phyloP scores from a whole-genome alignment of 2,888 invertebrate genomes.

The Diarsia brunnea region DNA sequence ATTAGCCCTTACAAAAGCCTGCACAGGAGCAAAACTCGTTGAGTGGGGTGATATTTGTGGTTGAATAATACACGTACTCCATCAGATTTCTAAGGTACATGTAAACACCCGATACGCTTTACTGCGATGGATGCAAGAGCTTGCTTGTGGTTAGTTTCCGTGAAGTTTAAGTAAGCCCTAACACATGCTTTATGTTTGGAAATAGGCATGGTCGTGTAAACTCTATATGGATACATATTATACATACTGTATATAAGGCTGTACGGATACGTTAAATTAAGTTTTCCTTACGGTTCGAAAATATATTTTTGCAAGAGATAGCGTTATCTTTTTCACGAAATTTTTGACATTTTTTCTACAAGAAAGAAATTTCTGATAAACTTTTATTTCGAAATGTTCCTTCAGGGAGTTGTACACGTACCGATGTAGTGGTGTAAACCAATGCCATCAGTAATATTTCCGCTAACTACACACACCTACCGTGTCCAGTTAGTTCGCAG shows the following conservation, averaged over 20 bases:
- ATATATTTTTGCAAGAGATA: neutral
- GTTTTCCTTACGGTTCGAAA: neutral
- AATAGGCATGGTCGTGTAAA: neutral
- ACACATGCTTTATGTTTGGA: neutral
- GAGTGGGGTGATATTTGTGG: constrained; percentile 65
- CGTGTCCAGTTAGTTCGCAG: neutral
- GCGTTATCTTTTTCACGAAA: neutral
- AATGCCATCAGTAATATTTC: neutral
- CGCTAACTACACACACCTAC: neutral
- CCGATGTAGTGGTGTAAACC: neutral
- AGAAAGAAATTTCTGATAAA: neutral
- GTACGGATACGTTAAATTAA: neutral
- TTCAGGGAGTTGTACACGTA: neutral
- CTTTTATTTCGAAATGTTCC: neutral
- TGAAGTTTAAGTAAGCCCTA: constrained; percentile 21
- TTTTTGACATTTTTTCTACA: neutral
- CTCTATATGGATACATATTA: neutral
- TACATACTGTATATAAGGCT: constrained; percentile 2
- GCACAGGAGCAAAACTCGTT: constrained; percentile 60
- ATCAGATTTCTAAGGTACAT: constrained; percentile 55
- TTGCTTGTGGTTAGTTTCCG: constrained; percentile 23
- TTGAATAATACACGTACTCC: constrained; percentile 73
- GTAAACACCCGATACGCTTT: constrained; percentile 50
- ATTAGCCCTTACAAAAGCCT: constrained; percentile 66
- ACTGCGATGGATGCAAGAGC: constrained; percentile 9